These are phyloP conservation scores for Centroberyx gerrardi DNA, from an alignment of 2,797 vertebrate species.

Conservation along the genomic window DNA sequence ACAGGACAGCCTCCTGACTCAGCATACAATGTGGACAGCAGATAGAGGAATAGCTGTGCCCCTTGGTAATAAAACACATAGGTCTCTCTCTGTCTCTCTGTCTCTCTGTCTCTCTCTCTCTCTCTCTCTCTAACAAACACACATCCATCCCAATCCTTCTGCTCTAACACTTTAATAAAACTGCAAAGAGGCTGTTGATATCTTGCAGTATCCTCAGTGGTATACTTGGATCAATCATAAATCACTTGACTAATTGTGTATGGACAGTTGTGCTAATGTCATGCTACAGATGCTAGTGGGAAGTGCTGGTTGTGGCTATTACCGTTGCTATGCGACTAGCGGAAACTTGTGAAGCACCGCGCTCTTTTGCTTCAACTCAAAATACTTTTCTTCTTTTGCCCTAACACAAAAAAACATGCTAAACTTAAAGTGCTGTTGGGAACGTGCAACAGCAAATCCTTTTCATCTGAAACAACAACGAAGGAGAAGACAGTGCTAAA, in stretches of 20 bases:
- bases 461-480: too few relatives aligned
- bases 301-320: slow-evolving; percentile 26
- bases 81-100: neutral
- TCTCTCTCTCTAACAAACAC: slow-evolving; percentile 27
- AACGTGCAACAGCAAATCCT: too few relatives aligned
- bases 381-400: neutral
- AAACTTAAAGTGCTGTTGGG: neutral
- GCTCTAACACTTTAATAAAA: neutral
- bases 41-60: slow-evolving; percentile 38
- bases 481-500: neutral
- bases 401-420: neutral
- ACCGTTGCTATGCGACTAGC: slow-evolving; percentile 31
- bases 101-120: slow-evolving; percentile 20
- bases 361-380: slow-evolving; percentile 13
- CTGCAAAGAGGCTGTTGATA: slow-evolving; percentile 17
- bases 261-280: slow-evolving; percentile 26
- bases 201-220: slow-evolving; percentile 25
- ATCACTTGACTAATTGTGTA: slow-evolving; percentile 45
- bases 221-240: slow-evolving; percentile 44
- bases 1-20: slow-evolving; percentile 51
- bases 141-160: slow-evolving; percentile 17
- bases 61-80: slow-evolving; percentile 41
- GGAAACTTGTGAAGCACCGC: slow-evolving; percentile 11
- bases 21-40: slow-evolving; percentile 37
- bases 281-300: slow-evolving; percentile 38